Evolutionary conservation across 2,113 vertebrate species (phyloP).

Genomic region (Ptilorrhoa leucosticta): DNA sequence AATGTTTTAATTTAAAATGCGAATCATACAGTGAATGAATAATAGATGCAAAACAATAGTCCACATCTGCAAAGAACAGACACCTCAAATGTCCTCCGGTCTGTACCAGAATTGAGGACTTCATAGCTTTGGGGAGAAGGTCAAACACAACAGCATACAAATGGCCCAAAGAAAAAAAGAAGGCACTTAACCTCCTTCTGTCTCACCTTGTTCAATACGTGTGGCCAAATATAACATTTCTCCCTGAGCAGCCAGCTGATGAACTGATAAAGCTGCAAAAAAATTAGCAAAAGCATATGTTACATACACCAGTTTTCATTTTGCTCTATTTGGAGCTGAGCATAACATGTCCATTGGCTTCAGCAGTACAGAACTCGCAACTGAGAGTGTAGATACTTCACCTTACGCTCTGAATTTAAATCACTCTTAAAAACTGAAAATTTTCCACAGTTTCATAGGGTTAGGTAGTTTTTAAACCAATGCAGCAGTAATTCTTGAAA

Average conservation of each 20-base stretch:
- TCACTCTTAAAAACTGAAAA: not conserved
- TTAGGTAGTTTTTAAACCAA: not conserved
- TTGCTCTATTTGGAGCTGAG: not conserved
- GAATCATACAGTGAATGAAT: not conserved
- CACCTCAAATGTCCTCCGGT: not conserved
- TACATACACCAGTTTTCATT: not conserved
- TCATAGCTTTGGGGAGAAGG: not conserved
- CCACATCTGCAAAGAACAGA: not conserved
- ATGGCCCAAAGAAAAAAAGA: not conserved
- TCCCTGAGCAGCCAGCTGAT: constrained; percentile 96
- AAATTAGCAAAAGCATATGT: not conserved
- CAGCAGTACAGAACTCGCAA: not conserved
- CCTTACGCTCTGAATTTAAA: not conserved
- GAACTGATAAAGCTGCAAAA: constrained; percentile 88
- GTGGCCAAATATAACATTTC: constrained; percentile 96
- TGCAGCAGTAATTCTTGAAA: not conserved
- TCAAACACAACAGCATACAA: not conserved
- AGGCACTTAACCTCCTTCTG: not conserved
- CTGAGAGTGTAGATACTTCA: not conserved
- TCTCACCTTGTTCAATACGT: constrained; percentile 94
- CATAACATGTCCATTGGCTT: not conserved
- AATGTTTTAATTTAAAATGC: not conserved
- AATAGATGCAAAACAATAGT: not conserved
- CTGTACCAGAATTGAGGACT: not conserved
- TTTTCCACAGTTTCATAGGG: not conserved